Base-by-base conservation (phyloP, 2,888 invertebrate genomes). In the Papilio elwesi region DNA sequence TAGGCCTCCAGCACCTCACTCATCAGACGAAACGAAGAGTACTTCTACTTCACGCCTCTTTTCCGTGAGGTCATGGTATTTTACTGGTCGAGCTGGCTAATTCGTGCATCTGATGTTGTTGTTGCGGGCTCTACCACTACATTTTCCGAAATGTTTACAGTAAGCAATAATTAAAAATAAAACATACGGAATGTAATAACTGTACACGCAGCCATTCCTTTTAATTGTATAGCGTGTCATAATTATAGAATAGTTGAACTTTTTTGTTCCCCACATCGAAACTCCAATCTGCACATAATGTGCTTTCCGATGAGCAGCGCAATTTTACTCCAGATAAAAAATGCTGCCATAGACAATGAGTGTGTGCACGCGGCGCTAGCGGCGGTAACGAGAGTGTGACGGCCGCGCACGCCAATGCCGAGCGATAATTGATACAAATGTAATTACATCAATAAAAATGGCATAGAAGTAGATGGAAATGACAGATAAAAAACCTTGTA, bases 371-470 rank as follows among this genome's bases (percentile, higher is more conserved):
- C 64, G 66, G 74, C 53, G 74, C 63, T 77, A 74, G 81, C 76
- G 77, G 78, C 77, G 81, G 81, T 81, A 85, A 87, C 83, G 86
- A 82, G 87, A 84, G 80, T 87, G 87, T 86, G 86, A 87, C 85
- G 80, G 73, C 52, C 79, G 47, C 48, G 70, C 70, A 70, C 51
- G 70, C 15, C 47, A 70, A 13, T 38, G 36, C 47, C 65, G 74
- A 74, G 77, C 74, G 73, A 76, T 68, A 64, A 72, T 68, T 72
- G 64, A 68, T 55, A 68, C 53, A 72, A 72, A 68, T 66, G 59
- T n/a, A 62, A 71, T 67, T 71, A 53, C 26, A 51, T 36, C 49
- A 51, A 51, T 65, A 26, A 11, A 4, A 36, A 10, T 13, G n/a
- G 26, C 65, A 38, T n/a, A 16, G 55, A 55, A 43, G 59, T 43